Evolutionary conservation across 2,113 vertebrate genomes (phyloP).

Genomic region (Circaetus cinerascens): DNA sequence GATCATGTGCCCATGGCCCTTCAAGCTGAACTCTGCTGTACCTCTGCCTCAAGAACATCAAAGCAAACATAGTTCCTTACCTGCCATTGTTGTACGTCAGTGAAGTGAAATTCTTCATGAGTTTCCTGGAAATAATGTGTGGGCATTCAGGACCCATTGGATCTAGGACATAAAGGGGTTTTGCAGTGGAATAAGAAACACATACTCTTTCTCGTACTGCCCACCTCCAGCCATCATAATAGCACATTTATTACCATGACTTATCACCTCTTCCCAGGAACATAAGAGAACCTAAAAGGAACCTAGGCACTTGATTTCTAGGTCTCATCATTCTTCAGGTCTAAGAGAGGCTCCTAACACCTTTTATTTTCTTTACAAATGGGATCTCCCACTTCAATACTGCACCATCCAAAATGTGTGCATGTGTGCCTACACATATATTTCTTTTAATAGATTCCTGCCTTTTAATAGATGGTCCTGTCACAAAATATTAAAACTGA

Average conservation of each 20-base stretch:
- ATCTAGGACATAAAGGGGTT: conserved; percentile 58
- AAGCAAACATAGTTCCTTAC: conserved; percentile 5
- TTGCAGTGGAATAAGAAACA: not conserved
- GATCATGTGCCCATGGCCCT: not conserved
- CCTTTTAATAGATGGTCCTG: not conserved
- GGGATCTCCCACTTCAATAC: not conserved
- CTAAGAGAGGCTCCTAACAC: not conserved
- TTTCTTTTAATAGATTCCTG: not conserved
- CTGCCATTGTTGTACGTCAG: conserved; percentile 75
- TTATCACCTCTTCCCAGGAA: not conserved
- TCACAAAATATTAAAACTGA: not conserved
- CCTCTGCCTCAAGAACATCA: not conserved
- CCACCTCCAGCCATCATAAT: not conserved
- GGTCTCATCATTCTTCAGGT: not conserved
- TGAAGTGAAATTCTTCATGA: conserved; percentile 77
- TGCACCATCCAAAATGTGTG: not conserved
- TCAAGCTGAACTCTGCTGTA: not conserved
- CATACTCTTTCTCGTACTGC: not conserved
- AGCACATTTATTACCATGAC: not conserved
- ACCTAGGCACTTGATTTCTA: not conserved
- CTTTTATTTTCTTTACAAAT: not conserved
- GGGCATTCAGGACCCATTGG: conserved; percentile 70
- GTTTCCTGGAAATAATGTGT: conserved; percentile 68
- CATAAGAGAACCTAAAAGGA: not conserved
- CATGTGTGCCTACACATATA: fast-evolving